Percentiles rank a stretch among this genome's conserved stretches.
These are phyloP conservation scores for Morus bassanus DNA, from an alignment of 2,797 vertebrate species.

Conservation along the genomic window DNA sequence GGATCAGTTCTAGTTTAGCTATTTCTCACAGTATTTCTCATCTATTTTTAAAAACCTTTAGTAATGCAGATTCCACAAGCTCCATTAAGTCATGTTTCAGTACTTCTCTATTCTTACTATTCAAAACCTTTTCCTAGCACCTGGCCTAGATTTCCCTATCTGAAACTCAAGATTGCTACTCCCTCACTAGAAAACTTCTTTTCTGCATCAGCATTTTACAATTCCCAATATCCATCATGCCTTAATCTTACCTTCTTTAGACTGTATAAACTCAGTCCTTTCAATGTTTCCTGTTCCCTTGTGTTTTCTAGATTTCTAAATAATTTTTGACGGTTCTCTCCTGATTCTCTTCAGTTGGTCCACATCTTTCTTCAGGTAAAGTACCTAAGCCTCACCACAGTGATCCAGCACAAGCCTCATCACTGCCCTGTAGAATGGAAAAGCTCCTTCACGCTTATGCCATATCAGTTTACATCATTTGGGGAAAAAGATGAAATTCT, in stretches of 20 bases:
- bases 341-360: not conserved
- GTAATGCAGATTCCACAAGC: not conserved
- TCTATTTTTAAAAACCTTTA: slow-evolving; percentile 29
- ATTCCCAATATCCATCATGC: not conserved
- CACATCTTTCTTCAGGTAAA: not conserved
- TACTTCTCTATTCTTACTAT: not conserved
- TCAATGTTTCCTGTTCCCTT: not conserved
- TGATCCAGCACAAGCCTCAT: not conserved
- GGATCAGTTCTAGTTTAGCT: not conserved
- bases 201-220: not conserved
- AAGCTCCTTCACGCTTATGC: not conserved
- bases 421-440: not conserved
- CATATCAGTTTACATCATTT: not conserved
- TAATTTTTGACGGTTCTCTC: not conserved
- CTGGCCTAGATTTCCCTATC: not conserved
- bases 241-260: not conserved
- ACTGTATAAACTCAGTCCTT: not conserved
- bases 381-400: not conserved
- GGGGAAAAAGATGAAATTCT: accelerated
- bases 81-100: not conserved
- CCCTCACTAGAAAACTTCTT: not conserved
- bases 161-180: not conserved
- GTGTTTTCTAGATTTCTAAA: not conserved
- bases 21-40: not conserved
- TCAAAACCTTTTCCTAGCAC: not conserved